These are phyloP conservation scores for Pelecanoides urinatrix DNA, from an alignment of 2,113 vertebrate genomes.

Conservation along the genomic window DNA sequence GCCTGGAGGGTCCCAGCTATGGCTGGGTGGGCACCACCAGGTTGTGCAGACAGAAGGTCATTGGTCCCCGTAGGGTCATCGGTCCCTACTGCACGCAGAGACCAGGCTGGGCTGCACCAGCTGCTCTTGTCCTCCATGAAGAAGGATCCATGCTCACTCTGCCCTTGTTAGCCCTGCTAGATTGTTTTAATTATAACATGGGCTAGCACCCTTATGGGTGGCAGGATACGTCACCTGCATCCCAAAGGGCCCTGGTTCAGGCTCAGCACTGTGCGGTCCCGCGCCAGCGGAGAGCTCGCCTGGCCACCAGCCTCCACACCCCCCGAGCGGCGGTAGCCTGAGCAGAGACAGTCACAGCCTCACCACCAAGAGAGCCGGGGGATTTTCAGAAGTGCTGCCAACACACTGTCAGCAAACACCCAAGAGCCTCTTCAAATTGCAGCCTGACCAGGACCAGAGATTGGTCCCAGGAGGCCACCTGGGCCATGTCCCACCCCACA, in stretches of 20 bases:
- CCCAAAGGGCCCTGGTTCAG: not conserved
- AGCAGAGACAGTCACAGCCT: not conserved
- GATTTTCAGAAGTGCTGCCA: not conserved
- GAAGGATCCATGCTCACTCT: not conserved
- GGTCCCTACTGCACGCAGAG: not conserved
- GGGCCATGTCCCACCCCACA: not conserved
- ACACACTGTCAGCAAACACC: not conserved
- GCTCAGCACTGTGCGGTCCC: not conserved
- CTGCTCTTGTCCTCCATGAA: not conserved
- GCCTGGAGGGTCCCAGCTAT: not conserved
- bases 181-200: not conserved
- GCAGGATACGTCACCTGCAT: not conserved
- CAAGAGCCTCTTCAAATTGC: not conserved
- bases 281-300: rapidly evolving
- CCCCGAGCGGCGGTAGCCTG: not conserved
- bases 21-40: not conserved
- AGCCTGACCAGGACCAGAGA: not conserved
- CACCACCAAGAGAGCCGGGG: not conserved
- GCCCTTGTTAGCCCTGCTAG: not conserved
- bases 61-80: not conserved
- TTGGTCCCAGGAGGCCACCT: not conserved
- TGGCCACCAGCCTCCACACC: not conserved
- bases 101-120: not conserved
- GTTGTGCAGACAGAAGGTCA: not conserved
- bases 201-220: not conserved